Conservation (phyloP, 92 coral and sea anemone species). For the Paragorgia papillata region DNA sequence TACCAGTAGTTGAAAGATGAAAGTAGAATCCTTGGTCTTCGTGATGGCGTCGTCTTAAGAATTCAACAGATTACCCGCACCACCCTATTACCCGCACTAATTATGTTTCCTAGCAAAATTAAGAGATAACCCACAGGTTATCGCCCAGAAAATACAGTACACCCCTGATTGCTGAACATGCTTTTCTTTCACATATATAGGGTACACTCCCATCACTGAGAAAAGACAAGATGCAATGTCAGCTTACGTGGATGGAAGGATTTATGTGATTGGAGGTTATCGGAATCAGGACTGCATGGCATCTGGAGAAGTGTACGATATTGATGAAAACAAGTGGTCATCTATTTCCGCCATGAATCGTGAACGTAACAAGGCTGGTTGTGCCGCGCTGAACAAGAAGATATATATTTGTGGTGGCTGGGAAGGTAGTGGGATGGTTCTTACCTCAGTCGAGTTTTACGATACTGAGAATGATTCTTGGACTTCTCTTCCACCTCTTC, state of each 20-base stretch:
- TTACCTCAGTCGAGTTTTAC: conserved; percentile 81
- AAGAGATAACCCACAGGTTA: too few species aligned
- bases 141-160: too few species aligned
- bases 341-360: conserved; percentile 74
- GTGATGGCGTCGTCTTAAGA: too few species aligned
- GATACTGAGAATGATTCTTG: conserved; percentile 83
- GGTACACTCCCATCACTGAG: conserved; percentile 77
- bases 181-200: too few species aligned
- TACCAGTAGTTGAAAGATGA: too few species aligned
- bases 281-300: conserved; percentile 80
- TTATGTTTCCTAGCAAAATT: too few species aligned
- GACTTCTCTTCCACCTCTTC: conserved; percentile 73
- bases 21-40: too few species aligned
- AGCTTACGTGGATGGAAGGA: conserved; percentile 78
- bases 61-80: too few species aligned
- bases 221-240: conserved; percentile 96
- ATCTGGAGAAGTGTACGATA: conserved; percentile 82
- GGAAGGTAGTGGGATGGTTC: conserved; percentile 85
- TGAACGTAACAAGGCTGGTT: conserved; percentile 91
- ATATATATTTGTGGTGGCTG: conserved; percentile 98
- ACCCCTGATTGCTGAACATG: too few species aligned
- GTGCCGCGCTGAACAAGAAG: conserved; percentile 77
- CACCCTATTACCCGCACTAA: too few species aligned
- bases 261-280: conserved; percentile 92
- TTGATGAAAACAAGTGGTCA: conserved; percentile 77